phyloP scores from a whole-genome alignment of 2,888 invertebrate species.

The Phaedon cochleariae region DNA sequence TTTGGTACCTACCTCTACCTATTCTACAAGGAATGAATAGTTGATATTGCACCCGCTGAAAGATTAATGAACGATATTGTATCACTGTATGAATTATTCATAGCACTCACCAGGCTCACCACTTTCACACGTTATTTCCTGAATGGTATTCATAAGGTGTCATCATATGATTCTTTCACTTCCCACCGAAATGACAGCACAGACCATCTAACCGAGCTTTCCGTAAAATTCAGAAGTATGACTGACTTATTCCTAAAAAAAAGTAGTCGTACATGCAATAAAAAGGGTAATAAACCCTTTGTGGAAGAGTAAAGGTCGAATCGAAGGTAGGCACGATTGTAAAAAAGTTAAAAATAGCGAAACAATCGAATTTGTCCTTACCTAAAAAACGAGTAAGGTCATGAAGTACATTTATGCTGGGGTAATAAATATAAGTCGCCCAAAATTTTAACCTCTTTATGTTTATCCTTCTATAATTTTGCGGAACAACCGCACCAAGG shows the following conservation, averaged over 20 bases:
- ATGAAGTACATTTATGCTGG: slow-evolving; percentile 24
- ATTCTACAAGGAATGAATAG: background rate
- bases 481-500: slow-evolving; percentile 35
- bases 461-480: slow-evolving; percentile 36
- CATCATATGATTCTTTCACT: background rate
- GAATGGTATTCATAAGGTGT: background rate
- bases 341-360: slow-evolving; percentile 36
- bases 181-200: background rate
- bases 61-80: background rate
- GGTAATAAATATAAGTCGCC: slow-evolving; percentile 39
- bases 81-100: slow-evolving; percentile 15
- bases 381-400: slow-evolving; percentile 37
- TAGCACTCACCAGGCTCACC: background rate
- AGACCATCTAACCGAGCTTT: background rate
- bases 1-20: slow-evolving; percentile 8
- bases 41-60: background rate
- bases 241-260: slow-evolving; percentile 11
- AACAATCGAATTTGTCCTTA: slow-evolving; percentile 38
- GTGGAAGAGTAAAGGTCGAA: slow-evolving; percentile 41
- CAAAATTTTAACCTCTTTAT: slow-evolving; percentile 31
- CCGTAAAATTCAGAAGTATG: background rate
- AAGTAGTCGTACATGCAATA: background rate
- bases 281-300: slow-evolving; percentile 47
- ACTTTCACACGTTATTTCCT: background rate
- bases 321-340: slow-evolving; percentile 48